Conservation (phyloP, 2,113 vertebrate genomes). For the Pseudopipra pipra region DNA sequence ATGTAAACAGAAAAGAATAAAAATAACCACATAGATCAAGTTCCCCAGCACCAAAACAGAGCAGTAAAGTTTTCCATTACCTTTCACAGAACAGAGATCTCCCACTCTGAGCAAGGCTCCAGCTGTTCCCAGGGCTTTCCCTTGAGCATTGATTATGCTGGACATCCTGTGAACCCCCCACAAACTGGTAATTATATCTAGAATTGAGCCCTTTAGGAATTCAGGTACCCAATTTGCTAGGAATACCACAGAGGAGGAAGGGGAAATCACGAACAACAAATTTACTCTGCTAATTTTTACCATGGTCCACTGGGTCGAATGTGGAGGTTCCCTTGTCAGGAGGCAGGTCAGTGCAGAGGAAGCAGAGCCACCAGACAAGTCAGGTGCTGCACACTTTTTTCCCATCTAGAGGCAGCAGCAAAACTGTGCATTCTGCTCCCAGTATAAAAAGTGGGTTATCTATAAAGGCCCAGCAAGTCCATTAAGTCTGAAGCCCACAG, state of each 20-base stretch:
- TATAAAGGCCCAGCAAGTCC: not conserved
- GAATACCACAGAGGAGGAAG: not conserved
- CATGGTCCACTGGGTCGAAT: not conserved
- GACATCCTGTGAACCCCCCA: not conserved
- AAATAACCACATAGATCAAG: constrained; percentile 62
- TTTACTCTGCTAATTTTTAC: not conserved
- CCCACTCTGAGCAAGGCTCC: not conserved
- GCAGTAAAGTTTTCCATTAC: constrained; percentile 65
- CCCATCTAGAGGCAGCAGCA: not conserved
- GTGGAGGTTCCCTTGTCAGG: not conserved
- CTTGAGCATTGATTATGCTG: not conserved
- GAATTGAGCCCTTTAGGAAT: not conserved
- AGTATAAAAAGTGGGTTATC: not conserved
- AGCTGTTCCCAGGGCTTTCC: constrained; percentile 28
- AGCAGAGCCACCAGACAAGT: not conserved
- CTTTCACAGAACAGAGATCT: constrained; percentile 48
- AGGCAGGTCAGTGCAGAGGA: not conserved
- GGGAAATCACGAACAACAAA: not conserved
- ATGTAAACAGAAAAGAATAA: constrained; percentile 68
- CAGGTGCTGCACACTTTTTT: not conserved
- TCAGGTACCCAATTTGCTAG: not conserved
- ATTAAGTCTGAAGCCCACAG: not conserved
- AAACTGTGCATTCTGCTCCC: not conserved
- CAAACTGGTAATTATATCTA: not conserved
- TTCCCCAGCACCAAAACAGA: constrained; percentile 64